These are phyloP conservation scores for Neodontobutis hainanensis DNA, from an alignment of 2,113 vertebrate species.

Conservation along the genomic window DNA sequence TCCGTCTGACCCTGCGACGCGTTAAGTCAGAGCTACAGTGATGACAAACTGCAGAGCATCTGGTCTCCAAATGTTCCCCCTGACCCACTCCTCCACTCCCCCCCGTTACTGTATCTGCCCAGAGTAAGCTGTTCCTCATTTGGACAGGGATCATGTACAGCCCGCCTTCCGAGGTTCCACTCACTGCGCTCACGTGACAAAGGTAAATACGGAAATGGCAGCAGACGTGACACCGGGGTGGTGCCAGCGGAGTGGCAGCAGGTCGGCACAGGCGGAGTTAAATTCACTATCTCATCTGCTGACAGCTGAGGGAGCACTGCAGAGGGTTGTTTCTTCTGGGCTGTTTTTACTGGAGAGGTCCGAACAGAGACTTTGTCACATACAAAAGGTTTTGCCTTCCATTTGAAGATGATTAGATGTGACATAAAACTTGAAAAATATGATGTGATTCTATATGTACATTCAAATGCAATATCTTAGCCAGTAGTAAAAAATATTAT, in stretches of 20 bases:
- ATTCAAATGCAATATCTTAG: slow-evolving; percentile 81
- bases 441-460: slow-evolving; percentile 85
- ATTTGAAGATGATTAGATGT: slow-evolving; percentile 89
- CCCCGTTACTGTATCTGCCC: slow-evolving; percentile 64
- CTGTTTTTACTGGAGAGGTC: slow-evolving; percentile 76
- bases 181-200: slow-evolving; percentile 75
- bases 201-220: slow-evolving; percentile 76
- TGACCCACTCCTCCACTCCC: slow-evolving; percentile 54
- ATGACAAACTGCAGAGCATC: slow-evolving; percentile 75
- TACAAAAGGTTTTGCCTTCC: slow-evolving; percentile 77
- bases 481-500: slow-evolving; percentile 14
- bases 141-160: slow-evolving; percentile 65
- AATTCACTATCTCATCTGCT: slow-evolving; percentile 60
- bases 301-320: slow-evolving; percentile 60
- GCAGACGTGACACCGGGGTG: slow-evolving; percentile 58
- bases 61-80: slow-evolving; percentile 80
- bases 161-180: slow-evolving; percentile 47
- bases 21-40: slow-evolving; percentile 61
- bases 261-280: slow-evolving; percentile 47
- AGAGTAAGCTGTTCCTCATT: slow-evolving; percentile 69
- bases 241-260: slow-evolving; percentile 57
- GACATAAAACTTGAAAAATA: slow-evolving; percentile 86
- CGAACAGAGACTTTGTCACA: slow-evolving; percentile 69
- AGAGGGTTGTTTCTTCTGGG: slow-evolving; percentile 57
- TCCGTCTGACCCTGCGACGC: slow-evolving; percentile 58